phyloP scores from a whole-genome alignment of 2,113 vertebrate genomes.

The Thunnus thynnus region DNA sequence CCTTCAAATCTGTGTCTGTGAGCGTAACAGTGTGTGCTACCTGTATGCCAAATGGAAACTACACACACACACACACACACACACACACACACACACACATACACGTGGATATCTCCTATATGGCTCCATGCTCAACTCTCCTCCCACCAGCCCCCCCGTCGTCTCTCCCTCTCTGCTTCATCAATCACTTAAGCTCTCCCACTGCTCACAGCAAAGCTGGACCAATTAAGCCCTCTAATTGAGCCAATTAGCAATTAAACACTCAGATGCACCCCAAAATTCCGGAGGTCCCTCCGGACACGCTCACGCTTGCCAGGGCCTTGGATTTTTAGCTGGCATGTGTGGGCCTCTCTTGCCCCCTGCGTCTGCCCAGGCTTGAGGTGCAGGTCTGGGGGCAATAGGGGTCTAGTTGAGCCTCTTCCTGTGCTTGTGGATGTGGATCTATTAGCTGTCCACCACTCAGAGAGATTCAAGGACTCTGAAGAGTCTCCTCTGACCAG shows the following conservation, averaged over 20 bases:
- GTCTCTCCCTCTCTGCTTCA: conserved; percentile 54
- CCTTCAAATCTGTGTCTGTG: conserved; percentile 28
- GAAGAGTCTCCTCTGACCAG: conserved; percentile 35
- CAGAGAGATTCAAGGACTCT: conserved; percentile 18
- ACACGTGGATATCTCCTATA: not conserved
- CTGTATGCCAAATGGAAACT: too few relatives aligned
- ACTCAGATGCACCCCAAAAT: conserved; percentile 69
- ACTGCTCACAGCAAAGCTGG: conserved; percentile 58
- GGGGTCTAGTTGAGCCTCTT: not conserved
- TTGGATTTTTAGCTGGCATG: conserved; percentile 35
- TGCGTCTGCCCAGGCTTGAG: not conserved
- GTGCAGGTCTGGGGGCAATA: conserved; percentile 3
- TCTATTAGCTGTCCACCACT: conserved; percentile 33
- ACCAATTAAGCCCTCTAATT: conserved; percentile 69
- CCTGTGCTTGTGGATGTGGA: not conserved
- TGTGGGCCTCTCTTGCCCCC: conserved; percentile 13
- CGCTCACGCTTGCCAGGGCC: conserved; percentile 26
- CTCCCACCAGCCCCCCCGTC: not conserved
- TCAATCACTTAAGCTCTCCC: conserved; percentile 72
- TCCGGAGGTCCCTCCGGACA: conserved; percentile 58
- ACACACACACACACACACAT: not conserved
- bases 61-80: not conserved
- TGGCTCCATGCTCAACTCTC: conserved; percentile 15
- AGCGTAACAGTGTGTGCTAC: conserved; percentile 19
- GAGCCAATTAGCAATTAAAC: conserved; percentile 78